Conservation (phyloP, 2,888 invertebrate genomes). For the Stictocephala bisonia region DNA sequence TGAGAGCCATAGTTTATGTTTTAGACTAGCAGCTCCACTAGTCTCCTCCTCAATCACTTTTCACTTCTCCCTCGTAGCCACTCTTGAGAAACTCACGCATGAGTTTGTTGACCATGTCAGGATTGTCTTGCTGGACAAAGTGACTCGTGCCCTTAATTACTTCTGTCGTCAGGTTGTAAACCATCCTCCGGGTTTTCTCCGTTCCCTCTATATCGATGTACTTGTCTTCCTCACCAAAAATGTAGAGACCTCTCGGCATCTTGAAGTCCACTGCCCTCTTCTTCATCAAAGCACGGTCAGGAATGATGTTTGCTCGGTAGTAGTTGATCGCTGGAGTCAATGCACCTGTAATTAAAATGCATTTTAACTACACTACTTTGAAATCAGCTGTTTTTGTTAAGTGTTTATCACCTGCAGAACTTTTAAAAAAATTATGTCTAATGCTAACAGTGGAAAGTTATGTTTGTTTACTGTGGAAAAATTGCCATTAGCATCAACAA, state of each 20-base stretch:
- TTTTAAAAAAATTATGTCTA: too few species aligned
- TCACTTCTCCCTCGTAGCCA: slow-evolving; percentile 32
- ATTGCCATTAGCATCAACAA: too few species aligned
- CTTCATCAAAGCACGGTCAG: slow-evolving; percentile 53
- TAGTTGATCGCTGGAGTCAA: slow-evolving; percentile 70
- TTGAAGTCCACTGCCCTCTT: slow-evolving; percentile 59
- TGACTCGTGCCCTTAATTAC: slow-evolving; percentile 67
- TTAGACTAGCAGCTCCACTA: too few species aligned
- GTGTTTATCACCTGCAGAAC: background rate
- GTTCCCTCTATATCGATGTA: slow-evolving; percentile 60
- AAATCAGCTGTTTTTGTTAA: too few species aligned
- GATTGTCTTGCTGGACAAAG: slow-evolving; percentile 70
- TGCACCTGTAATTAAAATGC: slow-evolving; percentile 65
- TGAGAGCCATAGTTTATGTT: too few species aligned
- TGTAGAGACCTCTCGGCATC: slow-evolving; percentile 65
- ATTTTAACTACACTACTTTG: background rate
- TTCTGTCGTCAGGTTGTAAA: slow-evolving; percentile 65
- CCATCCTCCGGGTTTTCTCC: slow-evolving; percentile 57
- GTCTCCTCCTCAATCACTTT: slow-evolving; percentile 18
- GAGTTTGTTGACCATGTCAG: slow-evolving; percentile 67
- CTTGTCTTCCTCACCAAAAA: slow-evolving; percentile 66
- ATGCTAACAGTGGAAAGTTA: too few species aligned
- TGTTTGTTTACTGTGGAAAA: too few species aligned
- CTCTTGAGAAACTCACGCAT: slow-evolving; percentile 66
- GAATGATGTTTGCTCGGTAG: slow-evolving; percentile 67